Conservation (phyloP, 1,140 invertebrate species). For the Saccostrea echinata region DNA sequence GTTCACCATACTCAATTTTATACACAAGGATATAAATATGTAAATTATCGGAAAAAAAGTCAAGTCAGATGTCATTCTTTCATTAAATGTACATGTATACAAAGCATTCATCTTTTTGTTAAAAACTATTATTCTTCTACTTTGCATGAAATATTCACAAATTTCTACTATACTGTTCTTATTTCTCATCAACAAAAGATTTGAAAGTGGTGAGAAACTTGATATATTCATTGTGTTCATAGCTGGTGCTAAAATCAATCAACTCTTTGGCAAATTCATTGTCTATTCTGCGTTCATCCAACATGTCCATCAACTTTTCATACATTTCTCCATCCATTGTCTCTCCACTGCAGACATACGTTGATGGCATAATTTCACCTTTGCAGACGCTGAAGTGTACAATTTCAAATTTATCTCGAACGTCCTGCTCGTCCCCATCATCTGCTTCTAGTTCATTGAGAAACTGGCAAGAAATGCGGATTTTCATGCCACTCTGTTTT, state of each 20-base stretch:
- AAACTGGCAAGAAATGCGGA: slow-evolving; percentile 25
- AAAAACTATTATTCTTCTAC: no score
- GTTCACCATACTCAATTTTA: no score
- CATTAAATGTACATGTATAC: no score
- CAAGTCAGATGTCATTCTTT: no score
- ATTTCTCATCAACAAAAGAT: slow-evolving; percentile 84
- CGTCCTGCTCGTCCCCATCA: neutral
- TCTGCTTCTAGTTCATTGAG: neutral
- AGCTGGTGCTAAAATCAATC: slow-evolving; percentile 90
- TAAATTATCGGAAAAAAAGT: no score
- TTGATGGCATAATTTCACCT: neutral
- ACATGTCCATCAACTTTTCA: slow-evolving; percentile 94
- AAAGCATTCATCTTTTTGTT: no score
- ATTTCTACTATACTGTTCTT: neutral
- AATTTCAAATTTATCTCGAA: slow-evolving; percentile 16
- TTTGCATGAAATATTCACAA: no score
- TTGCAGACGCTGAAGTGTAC: neutral
- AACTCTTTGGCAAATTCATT: slow-evolving; percentile 95
- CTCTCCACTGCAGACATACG: slow-evolving; percentile 10
- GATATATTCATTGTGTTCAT: slow-evolving; percentile 94
- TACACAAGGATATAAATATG: no score
- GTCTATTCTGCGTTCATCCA: slow-evolving; percentile 95
- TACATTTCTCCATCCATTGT: slow-evolving; percentile 83
- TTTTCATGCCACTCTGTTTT: slow-evolving; percentile 13
- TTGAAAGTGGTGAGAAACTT: slow-evolving; percentile 91